These are phyloP conservation scores for Temnothorax ravouxi DNA, from an alignment of 2,888 invertebrate genomes.

Conservation along the genomic window DNA sequence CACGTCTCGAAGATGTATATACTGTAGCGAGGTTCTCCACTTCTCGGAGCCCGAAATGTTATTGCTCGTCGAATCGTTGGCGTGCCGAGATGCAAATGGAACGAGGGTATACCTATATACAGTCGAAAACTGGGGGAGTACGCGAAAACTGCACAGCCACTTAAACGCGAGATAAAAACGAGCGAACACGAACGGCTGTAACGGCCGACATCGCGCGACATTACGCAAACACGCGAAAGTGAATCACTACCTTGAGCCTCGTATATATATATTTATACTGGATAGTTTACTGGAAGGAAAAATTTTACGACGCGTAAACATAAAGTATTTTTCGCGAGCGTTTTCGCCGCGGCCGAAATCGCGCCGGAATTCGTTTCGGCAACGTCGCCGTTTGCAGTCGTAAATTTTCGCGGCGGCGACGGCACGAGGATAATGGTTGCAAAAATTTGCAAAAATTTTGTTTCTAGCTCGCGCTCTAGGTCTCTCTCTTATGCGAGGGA, in stretches of 20 bases:
- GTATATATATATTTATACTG: slow-evolving; percentile 35
- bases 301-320: slow-evolving; percentile 53
- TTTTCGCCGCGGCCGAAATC: slow-evolving; percentile 41
- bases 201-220: background rate
- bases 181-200: background rate
- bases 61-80: slow-evolving; percentile 41
- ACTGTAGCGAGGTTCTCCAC: background rate
- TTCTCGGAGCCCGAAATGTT: slow-evolving; percentile 7
- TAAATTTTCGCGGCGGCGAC: slow-evolving; percentile 22
- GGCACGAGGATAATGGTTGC: slow-evolving; percentile 31
- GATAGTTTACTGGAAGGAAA: slow-evolving; percentile 39
- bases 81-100: slow-evolving; percentile 47
- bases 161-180: slow-evolving; percentile 45
- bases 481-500: slow-evolving; percentile 28
- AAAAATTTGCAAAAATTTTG: slow-evolving; percentile 43
- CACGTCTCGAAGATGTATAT: slow-evolving; percentile 40
- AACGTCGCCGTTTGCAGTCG: slow-evolving; percentile 21
- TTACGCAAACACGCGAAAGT: slow-evolving; percentile 43
- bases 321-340: slow-evolving; percentile 29
- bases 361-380: slow-evolving; percentile 30
- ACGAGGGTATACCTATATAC: background rate
- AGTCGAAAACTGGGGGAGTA: slow-evolving; percentile 1
- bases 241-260: slow-evolving; percentile 32
- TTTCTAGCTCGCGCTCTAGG: background rate
- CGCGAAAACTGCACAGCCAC: slow-evolving; percentile 27